Base-by-base conservation (phyloP, 1,140 invertebrate species). In the Drosophila takahashii region DNA sequence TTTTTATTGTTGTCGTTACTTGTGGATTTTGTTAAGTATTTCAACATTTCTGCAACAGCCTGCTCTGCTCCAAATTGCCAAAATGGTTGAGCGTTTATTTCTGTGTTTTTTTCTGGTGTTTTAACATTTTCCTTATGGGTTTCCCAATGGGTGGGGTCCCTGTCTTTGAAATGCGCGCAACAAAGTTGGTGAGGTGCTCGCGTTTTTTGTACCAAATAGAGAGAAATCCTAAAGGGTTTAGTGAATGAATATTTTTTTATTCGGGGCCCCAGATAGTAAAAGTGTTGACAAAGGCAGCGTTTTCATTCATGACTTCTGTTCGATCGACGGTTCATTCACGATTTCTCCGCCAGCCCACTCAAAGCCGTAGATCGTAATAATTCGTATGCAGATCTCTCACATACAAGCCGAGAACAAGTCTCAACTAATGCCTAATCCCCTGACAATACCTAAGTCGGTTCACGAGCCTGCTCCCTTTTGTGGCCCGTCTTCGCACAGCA, bases 41-140 rank as follows among this genome's bases (percentile, higher is more conserved):
- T 86, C 83, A 83, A 86, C 81, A 86, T 86, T 87, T 87, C 65
- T 78, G 83, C n/a, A n/a, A 61, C 64, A 71, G 69, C 81, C 57
- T 52, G 79, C 69, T 78, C 61, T 86, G 79, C 83, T 72, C 70
- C 59, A 83, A 89, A 86, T 89, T 86, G 75, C 81, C 83, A 86
- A 86, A 86, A 86, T 86, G 72, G 72, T 76, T 47, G 15, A 34
- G 16, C 57, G 61, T 60, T 77, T 84, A 65, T 39, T 53, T 41
- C 10, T 36, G 34, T 37, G 26, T 41, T 48, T 22, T 53, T 58
- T 42, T 8, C 15, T 16, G 18, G 2, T 9, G 10, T 29, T 26
- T 34, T 32, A 15, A 29, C 64, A 65, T 67, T 64, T 57, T 67
- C 59, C 54, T 53, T 54, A 50, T 75, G 72, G 67, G 66, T 65